A percentile compares a stretch with the other conserved stretches of the same genome.
Evolutionary conservation across 2,113 vertebrate genomes (phyloP).

Genomic region (Ceyx melanurus): DNA sequence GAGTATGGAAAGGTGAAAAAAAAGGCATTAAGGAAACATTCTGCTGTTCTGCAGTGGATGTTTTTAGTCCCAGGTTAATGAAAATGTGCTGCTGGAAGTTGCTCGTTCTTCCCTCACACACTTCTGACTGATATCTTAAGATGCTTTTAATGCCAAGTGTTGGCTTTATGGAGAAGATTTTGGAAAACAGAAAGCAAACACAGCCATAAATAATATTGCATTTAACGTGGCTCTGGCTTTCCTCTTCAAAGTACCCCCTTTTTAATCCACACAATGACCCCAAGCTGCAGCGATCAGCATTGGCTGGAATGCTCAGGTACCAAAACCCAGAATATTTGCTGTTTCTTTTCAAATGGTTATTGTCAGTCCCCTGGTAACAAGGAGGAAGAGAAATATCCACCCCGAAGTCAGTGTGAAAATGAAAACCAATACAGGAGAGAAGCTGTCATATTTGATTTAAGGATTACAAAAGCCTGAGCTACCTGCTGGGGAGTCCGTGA

Average conservation of each 20-base stretch:
- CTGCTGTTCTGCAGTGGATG: not conserved
- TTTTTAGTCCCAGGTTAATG: slow-evolving; percentile 26
- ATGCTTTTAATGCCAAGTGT: slow-evolving; percentile 21
- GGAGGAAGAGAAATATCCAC: not conserved
- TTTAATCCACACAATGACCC: not conserved
- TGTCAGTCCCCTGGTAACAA: not conserved
- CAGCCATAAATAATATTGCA: not conserved
- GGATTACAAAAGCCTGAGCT: not conserved
- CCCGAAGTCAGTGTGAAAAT: not conserved
- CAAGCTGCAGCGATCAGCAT: not conserved
- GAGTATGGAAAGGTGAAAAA: not conserved
- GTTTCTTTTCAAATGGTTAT: not conserved
- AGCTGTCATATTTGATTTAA: slow-evolving; percentile 25
- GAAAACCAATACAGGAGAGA: not conserved
- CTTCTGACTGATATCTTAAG: not conserved
- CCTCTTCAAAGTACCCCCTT: not conserved
- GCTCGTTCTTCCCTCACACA: not conserved
- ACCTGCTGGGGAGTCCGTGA: not conserved
- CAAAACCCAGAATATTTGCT: not conserved
- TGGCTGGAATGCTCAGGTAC: not conserved
- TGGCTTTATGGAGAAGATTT: slow-evolving; percentile 5
- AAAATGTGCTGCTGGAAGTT: slow-evolving; percentile 20
- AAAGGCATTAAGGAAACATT: not conserved
- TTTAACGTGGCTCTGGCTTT: not conserved
- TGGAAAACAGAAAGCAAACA: slow-evolving; percentile 15